Evolutionary conservation across 2,888 invertebrate species (phyloP).

Genomic region (Limnephilus marmoratus): DNA sequence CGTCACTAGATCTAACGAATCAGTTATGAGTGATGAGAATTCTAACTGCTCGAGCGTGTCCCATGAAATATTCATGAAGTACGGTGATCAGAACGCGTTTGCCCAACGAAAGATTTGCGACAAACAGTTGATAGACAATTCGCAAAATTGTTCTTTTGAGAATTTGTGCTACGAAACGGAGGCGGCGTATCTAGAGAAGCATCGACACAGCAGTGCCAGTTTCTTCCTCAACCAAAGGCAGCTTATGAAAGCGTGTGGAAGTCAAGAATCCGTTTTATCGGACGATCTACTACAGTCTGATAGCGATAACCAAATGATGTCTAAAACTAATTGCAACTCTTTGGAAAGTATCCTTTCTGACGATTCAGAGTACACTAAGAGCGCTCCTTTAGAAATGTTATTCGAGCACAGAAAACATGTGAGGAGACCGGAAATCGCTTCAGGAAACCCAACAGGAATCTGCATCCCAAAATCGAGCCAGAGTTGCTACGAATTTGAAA

Average conservation of each 20-base stretch:
- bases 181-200: conserved; percentile 76
- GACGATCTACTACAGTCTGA: conserved; percentile 80
- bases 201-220: conserved; percentile 85
- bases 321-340: conserved; percentile 84
- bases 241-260: conserved; percentile 80
- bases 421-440: conserved; percentile 72
- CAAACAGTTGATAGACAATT: conserved; percentile 75
- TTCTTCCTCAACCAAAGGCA: conserved; percentile 86
- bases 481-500: conserved; percentile 77
- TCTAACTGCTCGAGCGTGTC: conserved; percentile 76
- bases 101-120: conserved; percentile 74
- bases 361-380: conserved; percentile 87
- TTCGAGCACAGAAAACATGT: conserved; percentile 77
- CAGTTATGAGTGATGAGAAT: conserved; percentile 74
- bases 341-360: conserved; percentile 89
- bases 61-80: conserved; percentile 76
- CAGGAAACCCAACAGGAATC: conserved; percentile 68
- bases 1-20: conserved; percentile 79
- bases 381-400: conserved; percentile 85
- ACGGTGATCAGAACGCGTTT: conserved; percentile 75
- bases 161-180: conserved; percentile 72
- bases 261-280: conserved; percentile 88
- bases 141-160: conserved; percentile 75
- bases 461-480: conserved; percentile 74
- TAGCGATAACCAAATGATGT: conserved; percentile 76